Conservation (phyloP, 1,140 invertebrate species). For the Calephelis virginiensis region DNA sequence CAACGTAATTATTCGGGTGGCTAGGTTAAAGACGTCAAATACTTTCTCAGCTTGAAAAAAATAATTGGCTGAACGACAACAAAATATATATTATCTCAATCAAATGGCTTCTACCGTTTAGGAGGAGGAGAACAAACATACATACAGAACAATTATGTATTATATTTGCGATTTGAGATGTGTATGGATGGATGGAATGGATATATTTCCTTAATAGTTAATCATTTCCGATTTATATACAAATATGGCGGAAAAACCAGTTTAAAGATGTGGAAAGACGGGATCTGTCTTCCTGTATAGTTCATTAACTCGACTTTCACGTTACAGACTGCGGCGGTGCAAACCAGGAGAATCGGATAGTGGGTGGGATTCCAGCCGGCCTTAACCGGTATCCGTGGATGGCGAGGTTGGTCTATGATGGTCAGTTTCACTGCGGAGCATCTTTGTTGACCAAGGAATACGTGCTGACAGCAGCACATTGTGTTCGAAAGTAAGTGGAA, state of each 20-base stretch:
- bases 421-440: constrained; percentile 94
- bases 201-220: neutral
- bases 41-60: too few species aligned
- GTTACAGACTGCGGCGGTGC: constrained; percentile 83
- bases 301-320: constrained; percentile 50
- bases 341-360: constrained; percentile 86
- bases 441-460: constrained; percentile 87
- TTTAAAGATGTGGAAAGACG: constrained; percentile 20
- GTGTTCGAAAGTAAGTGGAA: constrained; percentile 80
- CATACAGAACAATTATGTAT: too few species aligned
- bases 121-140: too few species aligned
- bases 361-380: constrained; percentile 86
- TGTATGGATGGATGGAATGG: too few species aligned
- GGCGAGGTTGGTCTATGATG: constrained; percentile 89
- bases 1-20: too few species aligned
- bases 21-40: too few species aligned
- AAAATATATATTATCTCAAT: too few species aligned
- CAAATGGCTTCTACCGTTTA: too few species aligned
- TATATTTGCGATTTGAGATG: too few species aligned
- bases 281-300: constrained; percentile 23
- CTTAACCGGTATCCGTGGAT: constrained; percentile 93
- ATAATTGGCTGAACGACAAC: too few species aligned
- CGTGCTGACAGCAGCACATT: constrained; percentile 85
- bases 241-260: neutral
- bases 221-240: neutral